These are phyloP conservation scores for Aldrovandia affinis DNA, from an alignment of 2,797 vertebrate species.

Conservation along the genomic window DNA sequence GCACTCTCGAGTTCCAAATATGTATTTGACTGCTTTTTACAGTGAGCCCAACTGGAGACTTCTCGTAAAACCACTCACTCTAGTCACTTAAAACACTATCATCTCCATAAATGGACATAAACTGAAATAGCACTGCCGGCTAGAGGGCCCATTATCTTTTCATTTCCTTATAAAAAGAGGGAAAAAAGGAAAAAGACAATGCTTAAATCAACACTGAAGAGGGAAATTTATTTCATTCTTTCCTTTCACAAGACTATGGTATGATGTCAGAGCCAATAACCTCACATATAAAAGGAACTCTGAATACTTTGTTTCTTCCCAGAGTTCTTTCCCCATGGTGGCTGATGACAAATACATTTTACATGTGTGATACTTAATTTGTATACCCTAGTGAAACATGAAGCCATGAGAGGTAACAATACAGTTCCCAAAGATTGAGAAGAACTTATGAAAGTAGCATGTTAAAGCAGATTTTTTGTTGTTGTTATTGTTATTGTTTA, in stretches of 20 bases:
- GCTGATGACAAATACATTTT: too few species aligned
- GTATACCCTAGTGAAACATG: too few species aligned
- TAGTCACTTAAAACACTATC: not conserved
- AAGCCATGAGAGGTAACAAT: too few species aligned
- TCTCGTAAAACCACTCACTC: not conserved
- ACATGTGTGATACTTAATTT: too few species aligned
- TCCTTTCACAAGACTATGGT: not conserved
- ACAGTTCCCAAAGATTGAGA: too few species aligned
- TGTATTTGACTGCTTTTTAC: not conserved
- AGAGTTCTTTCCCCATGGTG: too few species aligned
- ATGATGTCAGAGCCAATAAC: not conserved
- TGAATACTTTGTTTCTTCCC: too few species aligned
- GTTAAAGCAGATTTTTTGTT: too few species aligned
- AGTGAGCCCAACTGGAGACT: not conserved
- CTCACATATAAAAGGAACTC: too few species aligned
- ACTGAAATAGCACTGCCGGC: not conserved
- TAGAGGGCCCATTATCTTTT: conserved; percentile 10
- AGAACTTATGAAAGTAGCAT: too few species aligned
- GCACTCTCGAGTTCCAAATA: not conserved
- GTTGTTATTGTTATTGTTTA: too few species aligned
- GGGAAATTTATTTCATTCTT: not conserved
- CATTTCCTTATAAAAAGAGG: not conserved
- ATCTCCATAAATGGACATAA: conserved; percentile 4
- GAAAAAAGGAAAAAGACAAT: not conserved
- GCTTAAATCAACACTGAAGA: conserved; percentile 1